Evolutionary conservation across 1,140 invertebrate genomes (phyloP), one percentile per base, ranked within the genome.

Genomic region (Octopus sinensis): DNA sequence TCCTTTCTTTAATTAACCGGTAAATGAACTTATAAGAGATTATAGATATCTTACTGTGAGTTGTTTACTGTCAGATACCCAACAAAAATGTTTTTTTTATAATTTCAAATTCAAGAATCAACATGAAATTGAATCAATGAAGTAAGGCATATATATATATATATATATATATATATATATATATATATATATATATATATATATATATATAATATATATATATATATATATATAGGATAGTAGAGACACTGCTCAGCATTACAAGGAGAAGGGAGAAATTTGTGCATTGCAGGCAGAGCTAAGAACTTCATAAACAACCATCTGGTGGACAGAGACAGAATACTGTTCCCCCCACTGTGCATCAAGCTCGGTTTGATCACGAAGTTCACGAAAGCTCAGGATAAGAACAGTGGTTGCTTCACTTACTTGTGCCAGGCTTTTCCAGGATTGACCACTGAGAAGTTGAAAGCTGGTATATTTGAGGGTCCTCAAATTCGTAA

Each of bases 221-320:
- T n/a, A n/a, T n/a, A n/a, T n/a, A n/a, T n/a, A n/a, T n/a, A n/a
- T n/a, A n/a, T n/a, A n/a, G n/a, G n/a, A 87, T 77, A 83, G 85
- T 78, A 53, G 82, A 76, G 84, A 77, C 52, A 83, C 80, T 78
- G 54, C 54, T 23, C 23, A 78, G 54, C 85, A 86, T 54, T 86
- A 80, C n/a, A 80, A 54, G 30, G 77, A 82, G 79, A 85, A 80
- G 82, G n/a, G 79, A 81, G 53, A 53, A 54, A 23, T n/a, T 85
- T 51, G 53, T 68, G 78, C 5, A 13, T 71, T 71, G n/a, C 53
- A 53, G 52, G 51, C 81, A 23, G 62, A 51, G 56, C 43, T 54
- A 56, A 80, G 82, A 62, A 84, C 84, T 52, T 52, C 84, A 73
- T 82, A 82, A 51, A 53, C 82, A 53, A 81, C 81, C 52, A 53